A percentile compares a stretch with the other conserved stretches of the same genome.
Conservation (phyloP, 2,797 vertebrate genomes). For the Lindbergichthys nudifrons region DNA sequence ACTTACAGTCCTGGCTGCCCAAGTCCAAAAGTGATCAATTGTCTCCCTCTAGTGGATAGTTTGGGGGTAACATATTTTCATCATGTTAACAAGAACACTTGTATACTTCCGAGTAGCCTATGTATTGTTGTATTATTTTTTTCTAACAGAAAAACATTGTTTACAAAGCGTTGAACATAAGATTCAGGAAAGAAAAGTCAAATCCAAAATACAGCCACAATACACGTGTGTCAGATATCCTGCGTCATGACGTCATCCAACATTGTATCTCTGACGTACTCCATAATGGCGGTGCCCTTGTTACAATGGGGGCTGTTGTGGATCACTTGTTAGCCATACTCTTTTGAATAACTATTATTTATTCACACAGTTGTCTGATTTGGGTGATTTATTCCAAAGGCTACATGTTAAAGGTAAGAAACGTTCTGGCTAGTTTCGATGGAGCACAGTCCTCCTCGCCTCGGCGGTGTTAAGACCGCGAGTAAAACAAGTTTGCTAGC, state of each 20-base stretch:
- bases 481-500: constrained; percentile 47
- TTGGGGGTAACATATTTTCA: not conserved
- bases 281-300: constrained; percentile 75
- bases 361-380: not conserved
- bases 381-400: constrained; percentile 22
- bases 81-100: not conserved
- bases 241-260: constrained; percentile 53
- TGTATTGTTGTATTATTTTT: too few relatives aligned
- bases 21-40: constrained; percentile 37
- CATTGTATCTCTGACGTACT: constrained; percentile 30
- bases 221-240: not conserved
- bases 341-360: constrained; percentile 36
- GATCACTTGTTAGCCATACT: constrained; percentile 56
- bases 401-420: constrained; percentile 81
- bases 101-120: rapidly evolving
- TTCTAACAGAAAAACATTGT: rapidly evolving
- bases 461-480: constrained; percentile 20
- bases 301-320: constrained; percentile 61
- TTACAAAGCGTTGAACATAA: not conserved
- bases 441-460: not conserved
- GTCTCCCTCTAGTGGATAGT: constrained; percentile 74
- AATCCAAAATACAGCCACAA: not conserved
- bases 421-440: not conserved
- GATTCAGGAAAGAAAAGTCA: not conserved
- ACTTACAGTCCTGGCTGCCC: not conserved